Evolutionary conservation across 2,797 vertebrate genomes (phyloP), one percentile per base, ranked within the genome.

Genomic region (Adelosebastes latens): DNA sequence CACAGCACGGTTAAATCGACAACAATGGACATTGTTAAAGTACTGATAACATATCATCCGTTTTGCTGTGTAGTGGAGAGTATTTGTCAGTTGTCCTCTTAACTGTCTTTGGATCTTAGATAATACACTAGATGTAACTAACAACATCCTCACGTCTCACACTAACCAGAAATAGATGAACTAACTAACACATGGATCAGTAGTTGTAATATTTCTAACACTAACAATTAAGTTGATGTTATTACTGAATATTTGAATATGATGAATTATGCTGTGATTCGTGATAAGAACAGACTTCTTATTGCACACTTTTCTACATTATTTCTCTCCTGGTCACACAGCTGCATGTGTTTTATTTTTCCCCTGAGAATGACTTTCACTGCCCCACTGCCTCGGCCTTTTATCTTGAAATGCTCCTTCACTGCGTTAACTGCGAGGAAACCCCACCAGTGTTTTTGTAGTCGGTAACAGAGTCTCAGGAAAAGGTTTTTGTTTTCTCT

Each of bases 51-150:
- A n/a, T 34, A 29, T 32, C n/a, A 56, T 16, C 20, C 4, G 34
- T 31, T 32, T 84, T 77, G 87, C 80, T 93, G 88, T 79, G 85
- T 86, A 71, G 67, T 52, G 11, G 67, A 65, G 29, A 77, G 75
- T 87, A 75, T 88, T 61, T 83, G 59, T 81, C 42, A 77, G n/a
- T 46, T 64, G 64, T 74, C 73, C 53, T 60, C 72, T 49, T 89
- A 91, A 87, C 62, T n/a, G 70, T 81, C 71, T 86, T 12, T 82
- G 59, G 52, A 78, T 82, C 10, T 61, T 78, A 76, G 29, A 67
- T 88, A 81, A 81, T 22, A 27, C 11, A 53, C 32, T 81, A 71
- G 25, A 75, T 61, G n/a, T 74, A 42, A 60, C 70, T 46, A 80
- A 82, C 52, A 12, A 63, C 68, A 69, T 24, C 53, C 24, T 75